Base-by-base conservation (phyloP, 2,888 invertebrate genomes). In the Aspidiotus destructor region DNA sequence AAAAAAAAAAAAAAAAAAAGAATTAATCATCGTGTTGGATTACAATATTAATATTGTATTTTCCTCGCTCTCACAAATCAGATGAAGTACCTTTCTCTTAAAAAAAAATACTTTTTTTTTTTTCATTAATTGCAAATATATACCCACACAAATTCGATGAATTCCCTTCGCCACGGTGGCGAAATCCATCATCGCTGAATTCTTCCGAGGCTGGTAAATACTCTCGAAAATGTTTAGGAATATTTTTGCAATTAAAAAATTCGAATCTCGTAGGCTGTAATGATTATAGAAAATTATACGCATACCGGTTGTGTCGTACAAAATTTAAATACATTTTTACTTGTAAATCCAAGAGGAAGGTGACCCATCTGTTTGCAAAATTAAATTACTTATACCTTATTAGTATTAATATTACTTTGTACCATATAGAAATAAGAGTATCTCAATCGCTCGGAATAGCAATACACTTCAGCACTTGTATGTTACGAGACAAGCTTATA, bases 281-380 rank as follows among this genome's bases (percentile, higher is more conserved):
- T 17, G 55, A 54, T 54, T 54, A 54, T n/a, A 9, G n/a, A 17
- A 16, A n/a, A 52, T 13, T 54, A n/a, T 48, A 48, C 15, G 58
- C 11, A 57, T n/a, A 28, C 15, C 40, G 58, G 15, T 28, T 17
- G 16, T 28, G 28, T 28, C 58, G 58, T 10, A 57, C 13, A 5
- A 57, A 57, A 57, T 57, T 57, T 28, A 28, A 28, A 28, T 28
- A 28, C 28, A 28, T 28, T 28, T 28, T 28, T 28, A 28, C 58
- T 17, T 17, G 13, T 57, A 57, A 69, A 70, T 68, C 61, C 70
- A 72, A 72, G 74, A 74, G 74, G 74, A 74, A 74, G 73, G 74
- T 74, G 74, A 71, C 74, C 74, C 74, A 74, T 74, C 74, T 73
- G 73, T 73, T 74, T 72, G 72, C 40, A 68, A 69, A 48, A 58